A percentile compares a stretch with the other conserved stretches of the same genome.
These are phyloP conservation scores for Pseudomugil gertrudae DNA, from an alignment of 2,797 vertebrate genomes.

Conservation along the genomic window DNA sequence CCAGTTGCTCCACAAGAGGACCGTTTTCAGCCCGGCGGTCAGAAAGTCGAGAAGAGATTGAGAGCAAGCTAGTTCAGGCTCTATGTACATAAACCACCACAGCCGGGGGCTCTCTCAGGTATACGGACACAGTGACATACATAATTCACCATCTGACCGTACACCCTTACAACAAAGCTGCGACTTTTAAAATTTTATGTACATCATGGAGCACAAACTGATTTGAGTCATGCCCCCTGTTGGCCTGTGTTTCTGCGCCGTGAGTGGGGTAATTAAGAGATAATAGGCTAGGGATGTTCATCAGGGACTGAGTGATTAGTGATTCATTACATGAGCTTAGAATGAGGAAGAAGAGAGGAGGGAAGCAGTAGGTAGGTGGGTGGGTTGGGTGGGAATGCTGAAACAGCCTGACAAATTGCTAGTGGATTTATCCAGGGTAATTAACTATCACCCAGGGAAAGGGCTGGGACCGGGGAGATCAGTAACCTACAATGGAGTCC, in stretches of 20 bases:
- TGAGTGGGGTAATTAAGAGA: slow-evolving; percentile 91
- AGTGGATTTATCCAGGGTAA: slow-evolving; percentile 78
- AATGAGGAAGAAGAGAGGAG: slow-evolving; percentile 74
- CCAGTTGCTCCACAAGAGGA: slow-evolving; percentile 82
- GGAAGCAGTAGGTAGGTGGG: slow-evolving; percentile 46
- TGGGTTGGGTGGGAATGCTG: slow-evolving; percentile 46
- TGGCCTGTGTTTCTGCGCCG: slow-evolving; percentile 74
- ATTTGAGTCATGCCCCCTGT: slow-evolving; percentile 74
- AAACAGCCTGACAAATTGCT: slow-evolving; percentile 78
- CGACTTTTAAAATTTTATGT: slow-evolving; percentile 21
- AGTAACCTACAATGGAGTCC: slow-evolving; percentile 45
- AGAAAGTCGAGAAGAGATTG: slow-evolving; percentile 65
- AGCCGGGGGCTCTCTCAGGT: slow-evolving; percentile 66
- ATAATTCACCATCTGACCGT: slow-evolving; percentile 57
- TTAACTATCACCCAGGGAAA: slow-evolving; percentile 75
- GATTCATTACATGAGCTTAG: slow-evolving; percentile 93
- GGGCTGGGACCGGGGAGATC: slow-evolving; percentile 40
- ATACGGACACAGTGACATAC: slow-evolving; percentile 47
- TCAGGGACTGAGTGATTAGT: slow-evolving; percentile 86
- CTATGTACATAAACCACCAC: slow-evolving; percentile 68
- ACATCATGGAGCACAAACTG: slow-evolving; percentile 25
- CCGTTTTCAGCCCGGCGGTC: slow-evolving; percentile 69
- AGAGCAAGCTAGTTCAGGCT: slow-evolving; percentile 68
- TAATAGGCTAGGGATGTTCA: slow-evolving; percentile 89
- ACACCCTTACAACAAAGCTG: slow-evolving; percentile 29